Evolutionary conservation across 2,888 invertebrate genomes (phyloP), one percentile per base, ranked within the genome.

Genomic region (Priocnemis perturbator): DNA sequence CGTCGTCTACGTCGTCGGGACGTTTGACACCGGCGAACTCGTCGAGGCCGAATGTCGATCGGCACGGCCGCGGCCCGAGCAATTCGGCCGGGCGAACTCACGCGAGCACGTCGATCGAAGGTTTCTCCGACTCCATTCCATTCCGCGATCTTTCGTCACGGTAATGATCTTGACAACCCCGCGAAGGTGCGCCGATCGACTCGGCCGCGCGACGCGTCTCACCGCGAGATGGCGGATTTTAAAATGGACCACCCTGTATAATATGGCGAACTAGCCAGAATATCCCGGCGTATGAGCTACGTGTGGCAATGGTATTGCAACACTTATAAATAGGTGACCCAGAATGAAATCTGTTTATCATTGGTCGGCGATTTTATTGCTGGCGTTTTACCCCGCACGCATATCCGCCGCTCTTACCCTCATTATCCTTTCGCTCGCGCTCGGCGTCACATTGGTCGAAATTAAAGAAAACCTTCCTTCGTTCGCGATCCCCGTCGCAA

Each of bases 311-410:
- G 37, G 69, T 74, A 76, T 75, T 81, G 78, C 83, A 78, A 81
- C 78, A 81, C 77, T 74, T 78, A 83, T 81, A 81, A 82, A 85
- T 86, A 85, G 84, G 81, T 86, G 86, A 85, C 86, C 80, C 78
- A 81, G 85, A 83, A 85, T 85, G 74, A 81, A 73, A 81, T 78
- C 81, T 77, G 81, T 79, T 81, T 81, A 81, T 81, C 81, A 81
- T 81, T 81, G 81, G 79, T 81, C 61, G 81, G 80, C 79, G 81
- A 79, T 81, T 80, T 80, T 81, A 80, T 81, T 79, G 56, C 81
- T 79, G 80, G 77, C 78, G 66, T 75, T 60, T 78, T 71, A 70
- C 74, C 67, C 73, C 60, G 64, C 74, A 48, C 58, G 59, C 64
- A 66, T 71, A 64, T 59, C 60, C 52, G 61, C 65, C 62, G 50